phyloP scores from a whole-genome alignment of 1,140 invertebrate genomes.

The Calliopsis andreniformis region DNA sequence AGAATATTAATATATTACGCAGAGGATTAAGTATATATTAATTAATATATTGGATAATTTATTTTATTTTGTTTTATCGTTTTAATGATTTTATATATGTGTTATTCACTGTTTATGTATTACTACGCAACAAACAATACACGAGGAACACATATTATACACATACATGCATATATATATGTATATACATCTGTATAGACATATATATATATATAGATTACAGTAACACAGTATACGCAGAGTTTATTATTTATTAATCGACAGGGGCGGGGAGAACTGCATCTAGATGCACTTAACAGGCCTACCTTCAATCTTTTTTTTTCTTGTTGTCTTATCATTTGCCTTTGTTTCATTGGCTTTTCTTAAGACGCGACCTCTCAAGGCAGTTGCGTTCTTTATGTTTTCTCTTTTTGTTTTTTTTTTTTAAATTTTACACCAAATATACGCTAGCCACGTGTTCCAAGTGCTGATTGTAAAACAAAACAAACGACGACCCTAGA shows the following conservation, averaged over 20 bases:
- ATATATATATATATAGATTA: conserved; percentile 19
- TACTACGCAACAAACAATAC: conserved; percentile 54
- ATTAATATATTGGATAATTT: conserved; percentile 80
- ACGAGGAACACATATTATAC: conserved; percentile 30
- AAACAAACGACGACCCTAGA: no score
- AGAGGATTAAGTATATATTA: conserved; percentile 78
- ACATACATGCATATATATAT: conserved; percentile 30
- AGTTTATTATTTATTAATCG: conserved; percentile 62
- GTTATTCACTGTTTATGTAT: conserved; percentile 79
- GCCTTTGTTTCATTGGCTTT: neutral
- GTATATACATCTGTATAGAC: neutral
- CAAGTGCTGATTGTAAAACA: neutral
- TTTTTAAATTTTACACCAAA: conserved; percentile 6
- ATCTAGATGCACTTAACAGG: conserved; percentile 57
- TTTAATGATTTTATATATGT: conserved; percentile 81
- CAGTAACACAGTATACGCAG: conserved; percentile 40
- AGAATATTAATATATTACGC: conserved; percentile 81
- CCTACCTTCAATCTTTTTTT: conserved; percentile 51
- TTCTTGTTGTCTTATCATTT: conserved; percentile 19
- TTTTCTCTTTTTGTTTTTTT: neutral
- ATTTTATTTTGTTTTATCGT: conserved; percentile 82
- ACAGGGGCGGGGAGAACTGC: conserved; percentile 41
- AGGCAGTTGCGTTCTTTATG: neutral
- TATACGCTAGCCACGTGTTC: conserved; percentile 25
- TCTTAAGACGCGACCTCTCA: neutral